phyloP scores from a whole-genome alignment of 2,888 invertebrate species.

The Volucella bombylans region DNA sequence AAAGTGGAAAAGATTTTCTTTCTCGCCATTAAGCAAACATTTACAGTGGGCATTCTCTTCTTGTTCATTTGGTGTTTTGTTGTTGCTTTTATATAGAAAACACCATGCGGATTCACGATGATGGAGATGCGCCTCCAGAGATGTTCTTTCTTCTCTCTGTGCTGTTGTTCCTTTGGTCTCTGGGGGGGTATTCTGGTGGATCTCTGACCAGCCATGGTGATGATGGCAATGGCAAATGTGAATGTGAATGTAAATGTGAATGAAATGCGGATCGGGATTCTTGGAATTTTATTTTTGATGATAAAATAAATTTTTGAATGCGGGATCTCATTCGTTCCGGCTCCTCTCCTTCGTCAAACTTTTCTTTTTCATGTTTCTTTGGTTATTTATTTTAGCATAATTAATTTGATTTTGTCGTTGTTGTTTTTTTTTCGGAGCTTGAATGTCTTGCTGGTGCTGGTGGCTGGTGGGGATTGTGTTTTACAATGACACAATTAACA shows the following conservation, averaged over 20 bases:
- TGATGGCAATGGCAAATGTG: not conserved
- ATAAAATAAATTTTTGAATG: conserved; percentile 43
- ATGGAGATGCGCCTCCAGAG: conserved; percentile 60
- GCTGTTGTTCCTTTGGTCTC: conserved; percentile 1
- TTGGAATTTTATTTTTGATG: conserved; percentile 57
- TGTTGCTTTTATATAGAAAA: not conserved
- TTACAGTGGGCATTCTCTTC: conserved; percentile 53
- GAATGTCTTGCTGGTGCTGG: not conserved
- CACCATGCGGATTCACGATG: conserved; percentile 44
- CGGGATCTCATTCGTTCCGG: not conserved
- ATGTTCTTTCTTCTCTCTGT: not conserved
- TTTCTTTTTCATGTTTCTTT: conserved; percentile 19
- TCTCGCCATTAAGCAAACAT: conserved; percentile 70
- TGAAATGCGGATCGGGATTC: conserved; percentile 60
- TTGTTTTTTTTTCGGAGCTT: not conserved
- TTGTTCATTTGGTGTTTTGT: conserved; percentile 8
- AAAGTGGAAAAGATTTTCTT: conserved; percentile 59
- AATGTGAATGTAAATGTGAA: conserved; percentile 51
- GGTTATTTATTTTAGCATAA: conserved; percentile 34
- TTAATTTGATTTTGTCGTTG: conserved; percentile 18
- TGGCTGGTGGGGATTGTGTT: not conserved
- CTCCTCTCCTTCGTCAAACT: not conserved
- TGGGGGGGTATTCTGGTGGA: conserved; percentile 48
- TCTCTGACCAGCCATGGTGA: not conserved
- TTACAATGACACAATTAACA: conserved; percentile 31